phyloP scores from a whole-genome alignment of 2,113 vertebrate genomes.

The Bostrychus sinensis region DNA sequence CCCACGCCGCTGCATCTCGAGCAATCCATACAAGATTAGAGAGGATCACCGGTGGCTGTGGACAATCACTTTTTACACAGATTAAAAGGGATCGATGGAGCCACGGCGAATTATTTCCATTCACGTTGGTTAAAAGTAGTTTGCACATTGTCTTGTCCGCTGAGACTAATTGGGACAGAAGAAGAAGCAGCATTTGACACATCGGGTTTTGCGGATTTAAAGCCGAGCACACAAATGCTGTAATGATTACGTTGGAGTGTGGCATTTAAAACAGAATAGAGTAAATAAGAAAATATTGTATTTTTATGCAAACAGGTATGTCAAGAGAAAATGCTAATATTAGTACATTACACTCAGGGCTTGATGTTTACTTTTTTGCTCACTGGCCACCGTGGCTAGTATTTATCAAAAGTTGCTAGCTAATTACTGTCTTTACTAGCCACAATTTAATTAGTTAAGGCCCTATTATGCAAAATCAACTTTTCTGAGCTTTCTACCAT shows the following conservation, averaged over 20 bases:
- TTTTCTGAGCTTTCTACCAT: too few relatives aligned
- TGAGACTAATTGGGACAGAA: constrained; percentile 14
- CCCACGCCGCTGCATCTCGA: constrained; percentile 24
- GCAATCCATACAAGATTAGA: constrained; percentile 69
- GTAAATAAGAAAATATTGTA: not conserved
- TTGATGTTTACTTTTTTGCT: too few relatives aligned
- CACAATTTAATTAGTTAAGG: too few relatives aligned
- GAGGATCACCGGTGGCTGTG: constrained; percentile 54
- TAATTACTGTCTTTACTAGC: too few relatives aligned
- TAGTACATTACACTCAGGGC: too few relatives aligned
- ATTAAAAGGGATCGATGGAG: constrained; percentile 57
- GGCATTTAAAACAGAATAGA: not conserved
- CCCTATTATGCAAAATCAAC: too few relatives aligned
- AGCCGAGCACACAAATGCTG: not conserved
- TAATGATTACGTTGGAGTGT: not conserved
- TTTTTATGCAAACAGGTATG: not conserved
- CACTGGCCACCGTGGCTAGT: too few relatives aligned
- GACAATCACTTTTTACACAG: constrained; percentile 64
- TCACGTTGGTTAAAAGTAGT: constrained; percentile 29
- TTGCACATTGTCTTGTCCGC: constrained; percentile 2
- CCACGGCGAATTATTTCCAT: constrained; percentile 34
- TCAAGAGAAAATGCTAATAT: not conserved
- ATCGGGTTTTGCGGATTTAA: constrained; percentile 1
- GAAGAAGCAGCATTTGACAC: constrained; percentile 3
- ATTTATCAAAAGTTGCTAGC: too few relatives aligned